A percentile compares a stretch with the other conserved stretches of the same genome.
These are phyloP conservation scores for Chrysodeixis includens DNA, from an alignment of 2,888 invertebrate species.

Conservation along the genomic window DNA sequence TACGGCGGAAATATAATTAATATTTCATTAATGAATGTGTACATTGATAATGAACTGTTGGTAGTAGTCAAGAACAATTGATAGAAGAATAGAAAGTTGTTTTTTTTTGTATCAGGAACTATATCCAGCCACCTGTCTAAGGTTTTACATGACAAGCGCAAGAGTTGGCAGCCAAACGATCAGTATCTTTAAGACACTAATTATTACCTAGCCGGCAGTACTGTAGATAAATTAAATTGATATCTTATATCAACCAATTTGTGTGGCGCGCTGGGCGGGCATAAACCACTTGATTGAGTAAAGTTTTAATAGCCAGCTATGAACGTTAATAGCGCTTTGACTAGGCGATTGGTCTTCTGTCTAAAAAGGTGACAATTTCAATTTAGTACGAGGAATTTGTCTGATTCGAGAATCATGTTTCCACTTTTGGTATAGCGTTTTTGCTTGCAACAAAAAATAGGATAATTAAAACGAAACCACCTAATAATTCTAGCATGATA, in stretches of 20 bases:
- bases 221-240: conserved; percentile 34
- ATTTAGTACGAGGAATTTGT: neutral
- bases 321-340: neutral
- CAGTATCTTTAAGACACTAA: neutral
- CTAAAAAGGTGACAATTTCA: conserved; percentile 2
- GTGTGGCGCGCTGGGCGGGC: neutral
- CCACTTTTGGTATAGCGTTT: too few relatives aligned
- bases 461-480: neutral
- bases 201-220: conserved; percentile 9
- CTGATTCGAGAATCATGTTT: too few relatives aligned
- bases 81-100: too few relatives aligned
- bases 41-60: conserved; percentile 40
- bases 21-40: conserved; percentile 35
- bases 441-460: too few relatives aligned
- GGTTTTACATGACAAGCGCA: neutral
- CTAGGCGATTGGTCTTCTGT: conserved; percentile 2
- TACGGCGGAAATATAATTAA: conserved; percentile 29
- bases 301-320: conserved; percentile 5
- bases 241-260: conserved; percentile 24
- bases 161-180: neutral
- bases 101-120: conserved; percentile 12
- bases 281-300: conserved; percentile 9
- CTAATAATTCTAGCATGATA: neutral
- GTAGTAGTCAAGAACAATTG: conserved; percentile 28
- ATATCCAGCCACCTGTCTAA: conserved; percentile 28